These are phyloP conservation scores for Leucophenga varia DNA, from an alignment of 1,140 invertebrate genomes.

Conservation along the genomic window DNA sequence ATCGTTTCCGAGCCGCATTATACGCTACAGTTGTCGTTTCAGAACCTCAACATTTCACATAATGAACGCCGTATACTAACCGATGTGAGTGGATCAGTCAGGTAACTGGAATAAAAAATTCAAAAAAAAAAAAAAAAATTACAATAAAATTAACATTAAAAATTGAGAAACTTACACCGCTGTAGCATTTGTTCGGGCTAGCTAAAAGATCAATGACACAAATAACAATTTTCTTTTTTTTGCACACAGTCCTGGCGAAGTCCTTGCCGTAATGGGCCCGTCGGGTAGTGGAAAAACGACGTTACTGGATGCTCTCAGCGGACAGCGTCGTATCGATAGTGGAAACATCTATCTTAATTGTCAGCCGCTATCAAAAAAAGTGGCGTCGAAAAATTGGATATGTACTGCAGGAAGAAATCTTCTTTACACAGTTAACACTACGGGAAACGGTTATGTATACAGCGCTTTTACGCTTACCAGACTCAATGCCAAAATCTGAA, in stretches of 20 bases:
- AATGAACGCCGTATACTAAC: slow-evolving; percentile 65
- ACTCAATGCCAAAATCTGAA: slow-evolving; percentile 70
- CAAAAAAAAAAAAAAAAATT: slow-evolving; percentile 9
- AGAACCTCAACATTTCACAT: slow-evolving; percentile 61
- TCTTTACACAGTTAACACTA: slow-evolving; percentile 79
- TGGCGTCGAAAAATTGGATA: slow-evolving; percentile 79
- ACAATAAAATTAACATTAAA: no score
- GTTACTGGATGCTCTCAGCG: slow-evolving; percentile 74
- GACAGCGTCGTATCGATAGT: slow-evolving; percentile 66
- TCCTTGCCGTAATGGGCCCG: slow-evolving; percentile 82
- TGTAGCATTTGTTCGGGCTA: no score
- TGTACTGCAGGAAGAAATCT: slow-evolving; percentile 82
- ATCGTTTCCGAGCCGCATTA: slow-evolving; percentile 10
- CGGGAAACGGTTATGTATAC: slow-evolving; percentile 77
- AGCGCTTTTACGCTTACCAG: slow-evolving; percentile 72
- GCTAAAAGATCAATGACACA: slow-evolving; percentile 23
- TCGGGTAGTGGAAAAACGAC: slow-evolving; percentile 83
- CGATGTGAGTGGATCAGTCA: slow-evolving; percentile 73
- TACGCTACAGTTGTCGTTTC: slow-evolving; percentile 71
- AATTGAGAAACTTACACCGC: slow-evolving; percentile 15
- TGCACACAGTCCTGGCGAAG: slow-evolving; percentile 66
- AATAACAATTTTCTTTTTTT: slow-evolving; percentile 14
- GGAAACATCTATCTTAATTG: slow-evolving; percentile 76
- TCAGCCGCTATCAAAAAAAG: slow-evolving; percentile 72
- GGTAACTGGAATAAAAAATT: slow-evolving; percentile 42